Percentiles rank a stretch among this genome's conserved stretches.
Conservation (phyloP, 2,113 vertebrate genomes). For the Ictalurus furcatus region DNA sequence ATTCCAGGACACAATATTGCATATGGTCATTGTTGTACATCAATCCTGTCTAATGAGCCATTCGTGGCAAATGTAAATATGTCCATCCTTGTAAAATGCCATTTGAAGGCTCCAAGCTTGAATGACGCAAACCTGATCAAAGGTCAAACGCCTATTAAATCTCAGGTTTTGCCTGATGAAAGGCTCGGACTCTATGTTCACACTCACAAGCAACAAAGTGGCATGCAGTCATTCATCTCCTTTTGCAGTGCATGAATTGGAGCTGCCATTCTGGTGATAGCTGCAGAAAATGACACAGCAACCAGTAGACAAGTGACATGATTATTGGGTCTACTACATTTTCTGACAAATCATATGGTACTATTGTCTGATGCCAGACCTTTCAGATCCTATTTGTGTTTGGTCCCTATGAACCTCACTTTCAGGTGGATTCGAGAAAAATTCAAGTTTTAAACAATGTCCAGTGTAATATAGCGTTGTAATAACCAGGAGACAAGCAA, state of each 20-base stretch:
- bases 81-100: not conserved
- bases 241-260: not conserved
- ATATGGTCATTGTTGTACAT: not conserved
- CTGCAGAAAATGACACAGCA: not conserved
- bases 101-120: not conserved
- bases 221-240: not conserved
- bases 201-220: not conserved
- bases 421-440: not conserved
- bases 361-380: not conserved
- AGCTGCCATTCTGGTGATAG: not conserved
- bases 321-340: not conserved
- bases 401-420: not conserved
- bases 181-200: not conserved
- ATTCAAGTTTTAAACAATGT: not conserved
- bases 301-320: not conserved
- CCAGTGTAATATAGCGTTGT: not conserved
- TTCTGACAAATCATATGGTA: not conserved
- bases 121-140: not conserved
- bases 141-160: not conserved
- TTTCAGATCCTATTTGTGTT: not conserved
- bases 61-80: not conserved
- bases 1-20: not conserved
- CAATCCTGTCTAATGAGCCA: not conserved
- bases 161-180: not conserved
- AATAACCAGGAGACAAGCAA: not conserved